A percentile compares a stretch with the other conserved stretches of the same genome.
These are phyloP conservation scores for Limonius californicus DNA, from an alignment of 1,140 invertebrate genomes.

Conservation along the genomic window DNA sequence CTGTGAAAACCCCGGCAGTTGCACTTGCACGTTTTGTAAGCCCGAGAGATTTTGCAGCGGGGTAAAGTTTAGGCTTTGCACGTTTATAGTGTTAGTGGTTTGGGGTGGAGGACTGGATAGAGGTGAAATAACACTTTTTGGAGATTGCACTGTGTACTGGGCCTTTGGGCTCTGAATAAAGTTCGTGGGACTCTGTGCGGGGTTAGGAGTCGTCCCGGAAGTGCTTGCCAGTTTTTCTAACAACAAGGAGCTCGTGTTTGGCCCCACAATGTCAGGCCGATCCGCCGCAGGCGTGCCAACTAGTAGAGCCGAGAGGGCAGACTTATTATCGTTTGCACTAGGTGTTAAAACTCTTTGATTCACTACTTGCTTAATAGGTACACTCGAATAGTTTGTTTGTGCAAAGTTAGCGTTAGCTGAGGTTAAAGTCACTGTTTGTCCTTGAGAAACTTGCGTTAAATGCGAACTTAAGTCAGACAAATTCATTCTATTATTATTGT, in stretches of 20 bases:
- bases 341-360: constrained; percentile 26
- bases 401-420: constrained; percentile 36
- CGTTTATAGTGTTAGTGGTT: constrained; percentile 53
- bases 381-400: constrained; percentile 36
- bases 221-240: constrained; percentile 56
- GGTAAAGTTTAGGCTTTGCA: constrained; percentile 73
- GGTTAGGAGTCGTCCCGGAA: constrained; percentile 37
- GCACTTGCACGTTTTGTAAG: constrained; percentile 76
- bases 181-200: constrained; percentile 27
- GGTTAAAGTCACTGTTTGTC: constrained; percentile 41
- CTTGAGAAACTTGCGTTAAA: constrained; percentile 33
- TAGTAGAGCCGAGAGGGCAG: constrained; percentile 38
- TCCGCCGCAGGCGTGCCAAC: constrained; percentile 58
- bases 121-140: constrained; percentile 47
- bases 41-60: constrained; percentile 70
- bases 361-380: constrained; percentile 38
- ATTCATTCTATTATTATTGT: constrained; percentile 39
- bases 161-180: constrained; percentile 36
- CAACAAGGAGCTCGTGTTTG: constrained; percentile 52
- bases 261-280: constrained; percentile 52
- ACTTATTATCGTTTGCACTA: constrained; percentile 30
- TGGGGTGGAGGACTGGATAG: constrained; percentile 59
- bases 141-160: constrained; percentile 37
- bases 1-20: constrained; percentile 71
- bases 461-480: constrained; percentile 36